Evolutionary conservation across 2,113 vertebrate species (phyloP).

Genomic region (Corydoras sp.): DNA sequence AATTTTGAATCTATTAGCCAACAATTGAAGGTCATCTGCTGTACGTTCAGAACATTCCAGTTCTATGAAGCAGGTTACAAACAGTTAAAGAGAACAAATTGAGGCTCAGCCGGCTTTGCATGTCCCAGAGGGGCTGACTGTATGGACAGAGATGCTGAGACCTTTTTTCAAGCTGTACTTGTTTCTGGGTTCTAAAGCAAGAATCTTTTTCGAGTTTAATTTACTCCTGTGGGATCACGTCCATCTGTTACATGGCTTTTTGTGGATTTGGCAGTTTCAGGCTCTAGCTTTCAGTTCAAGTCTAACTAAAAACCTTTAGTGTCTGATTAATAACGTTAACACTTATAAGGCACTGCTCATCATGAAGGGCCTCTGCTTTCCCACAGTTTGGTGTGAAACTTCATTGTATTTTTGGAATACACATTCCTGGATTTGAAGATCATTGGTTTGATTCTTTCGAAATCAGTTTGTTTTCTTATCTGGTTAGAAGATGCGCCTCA

Average conservation of each 20-base stretch:
- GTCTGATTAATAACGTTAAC: conserved; percentile 30
- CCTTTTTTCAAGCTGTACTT: neutral
- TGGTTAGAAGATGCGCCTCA: too few relatives aligned
- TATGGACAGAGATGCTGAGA: conserved; percentile 1
- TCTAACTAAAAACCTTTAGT: conserved; percentile 10
- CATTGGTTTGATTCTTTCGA: neutral
- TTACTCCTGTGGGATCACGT: conserved; percentile 26
- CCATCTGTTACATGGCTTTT: conserved; percentile 39
- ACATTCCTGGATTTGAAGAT: neutral
- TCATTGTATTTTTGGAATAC: neutral
- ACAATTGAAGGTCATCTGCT: neutral
- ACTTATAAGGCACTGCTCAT: conserved; percentile 15
- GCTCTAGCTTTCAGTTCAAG: conserved; percentile 12
- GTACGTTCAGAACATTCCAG: neutral
- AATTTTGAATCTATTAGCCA: neutral
- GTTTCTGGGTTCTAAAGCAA: neutral
- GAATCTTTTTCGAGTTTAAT: conserved; percentile 18
- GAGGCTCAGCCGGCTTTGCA: neutral
- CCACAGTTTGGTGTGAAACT: neutral
- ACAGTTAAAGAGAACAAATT: neutral
- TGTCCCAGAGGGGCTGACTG: conserved; percentile 19
- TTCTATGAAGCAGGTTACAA: too few relatives aligned
- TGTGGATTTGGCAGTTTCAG: neutral
- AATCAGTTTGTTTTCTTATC: neutral
- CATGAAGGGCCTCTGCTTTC: neutral